Evolutionary conservation across 1,140 invertebrate species (phyloP), one percentile per base, ranked within the genome.

Genomic region (Drosophila melanogaster): DNA sequence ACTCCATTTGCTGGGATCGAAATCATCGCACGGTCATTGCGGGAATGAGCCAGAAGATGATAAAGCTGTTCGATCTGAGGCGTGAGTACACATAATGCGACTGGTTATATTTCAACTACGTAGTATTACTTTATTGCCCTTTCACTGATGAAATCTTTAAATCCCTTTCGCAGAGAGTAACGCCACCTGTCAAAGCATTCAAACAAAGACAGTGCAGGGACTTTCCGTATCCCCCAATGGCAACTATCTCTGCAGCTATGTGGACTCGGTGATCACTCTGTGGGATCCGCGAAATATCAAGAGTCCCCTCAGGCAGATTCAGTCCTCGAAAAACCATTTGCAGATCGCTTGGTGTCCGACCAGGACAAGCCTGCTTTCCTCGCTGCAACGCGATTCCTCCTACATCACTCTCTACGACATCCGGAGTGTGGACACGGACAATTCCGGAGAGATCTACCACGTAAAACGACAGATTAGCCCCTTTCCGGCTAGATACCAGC

Each of bases 231-330:
- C 98, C 91, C 95, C 95, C 14, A 94, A 95, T 85, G 96, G 95
- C 84, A 94, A 96, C 79, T 95, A 95, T 92, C 84, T 98, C 7
- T 97, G 97, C 55, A 97, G 97, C 37, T 97, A 95, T 91, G 93
- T 95, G 50, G 98, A 99, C 46, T 96, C 95, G 86, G 94, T 95
- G 77, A 95, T 97, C 47, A 95, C 94, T 47, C 94, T 98, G 46
- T 98, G 97, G 98, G 98, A 99, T 93, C 94, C 95, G 33, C 93
- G 97, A 54, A 96, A 95, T 80, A 97, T 98, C 91, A 96, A 98
- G 76, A 96, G 97, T 90, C 97, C 97, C 10, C 93, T 98, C 51
- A 93, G 96, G 12, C 94, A 95, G 35, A 92, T 97, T 50, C 94
- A 94, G 57, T 96, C 97, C 77, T 93, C 92, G 17, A 95, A 95